A percentile compares a stretch with the other conserved stretches of the same genome.
These are phyloP conservation scores for Papilio demoleus DNA, from an alignment of 2,888 invertebrate genomes.

Conservation along the genomic window DNA sequence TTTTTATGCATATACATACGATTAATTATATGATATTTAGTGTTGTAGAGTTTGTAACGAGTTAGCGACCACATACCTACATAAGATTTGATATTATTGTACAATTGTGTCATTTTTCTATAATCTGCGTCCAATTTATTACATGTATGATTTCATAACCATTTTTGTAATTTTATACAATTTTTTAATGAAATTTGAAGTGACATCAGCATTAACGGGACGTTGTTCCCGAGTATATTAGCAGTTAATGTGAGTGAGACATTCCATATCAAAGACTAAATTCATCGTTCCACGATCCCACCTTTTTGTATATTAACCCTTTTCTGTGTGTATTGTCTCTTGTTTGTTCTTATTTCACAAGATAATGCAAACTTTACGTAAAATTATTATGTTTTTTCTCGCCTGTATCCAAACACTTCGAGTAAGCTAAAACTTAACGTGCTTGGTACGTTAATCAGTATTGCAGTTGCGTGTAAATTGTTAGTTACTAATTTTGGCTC, in stretches of 20 bases:
- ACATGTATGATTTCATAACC: slow-evolving; percentile 71
- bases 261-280: slow-evolving; percentile 76
- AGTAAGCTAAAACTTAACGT: neutral
- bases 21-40: slow-evolving; percentile 72
- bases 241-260: slow-evolving; percentile 78
- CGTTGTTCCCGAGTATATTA: slow-evolving; percentile 63
- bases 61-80: slow-evolving; percentile 60
- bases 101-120: slow-evolving; percentile 72
- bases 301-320: slow-evolving; percentile 25
- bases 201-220: slow-evolving; percentile 72
- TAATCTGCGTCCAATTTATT: slow-evolving; percentile 62
- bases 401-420: neutral
- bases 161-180: slow-evolving; percentile 83
- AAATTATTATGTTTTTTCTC: slow-evolving; percentile 1
- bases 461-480: slow-evolving; percentile 15
- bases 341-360: slow-evolving; percentile 6
- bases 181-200: slow-evolving; percentile 77
- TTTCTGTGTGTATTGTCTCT: slow-evolving; percentile 15
- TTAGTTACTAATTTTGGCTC: slow-evolving; percentile 16
- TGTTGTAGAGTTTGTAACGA: slow-evolving; percentile 74
- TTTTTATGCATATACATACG: slow-evolving; percentile 78
- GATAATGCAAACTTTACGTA: slow-evolving; percentile 16
- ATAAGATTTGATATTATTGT: slow-evolving; percentile 78
- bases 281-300: slow-evolving; percentile 38
- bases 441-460: neutral